A percentile compares a stretch with the other conserved stretches of the same genome.
phyloP scores from a whole-genome alignment of 2,888 invertebrate genomes.

The Noctua janthe region DNA sequence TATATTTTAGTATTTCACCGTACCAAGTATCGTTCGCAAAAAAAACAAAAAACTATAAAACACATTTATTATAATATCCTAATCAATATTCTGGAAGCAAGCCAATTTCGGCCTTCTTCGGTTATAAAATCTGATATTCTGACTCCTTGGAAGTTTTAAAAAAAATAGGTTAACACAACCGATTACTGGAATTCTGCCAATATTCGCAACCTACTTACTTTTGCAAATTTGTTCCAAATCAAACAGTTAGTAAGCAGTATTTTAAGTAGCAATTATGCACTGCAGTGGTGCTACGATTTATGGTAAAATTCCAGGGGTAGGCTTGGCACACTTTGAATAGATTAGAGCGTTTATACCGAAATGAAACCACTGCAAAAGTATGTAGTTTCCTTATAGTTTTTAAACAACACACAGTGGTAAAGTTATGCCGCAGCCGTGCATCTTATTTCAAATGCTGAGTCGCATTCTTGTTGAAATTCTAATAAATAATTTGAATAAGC shows the following conservation, averaged over 20 bases:
- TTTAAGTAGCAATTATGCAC: conserved; percentile 54
- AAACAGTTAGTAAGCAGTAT: conserved; percentile 32
- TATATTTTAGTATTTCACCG: conserved; percentile 14
- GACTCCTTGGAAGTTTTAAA: conserved; percentile 60
- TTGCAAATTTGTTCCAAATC: conserved; percentile 39
- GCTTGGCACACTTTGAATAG: conserved; percentile 24
- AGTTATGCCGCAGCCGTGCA: not conserved
- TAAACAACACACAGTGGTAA: not conserved
- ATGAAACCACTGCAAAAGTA: not conserved
- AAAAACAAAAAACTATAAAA: conserved; percentile 16
- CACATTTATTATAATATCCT: conserved; percentile 38
- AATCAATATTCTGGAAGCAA: conserved; percentile 64
- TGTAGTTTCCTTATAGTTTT: not conserved
- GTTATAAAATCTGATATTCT: conserved; percentile 57
- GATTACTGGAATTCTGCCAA: conserved; percentile 56
- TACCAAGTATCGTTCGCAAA: not conserved
- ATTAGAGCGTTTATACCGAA: conserved; percentile 12
- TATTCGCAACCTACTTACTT: conserved; percentile 22
- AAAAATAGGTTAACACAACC: conserved; percentile 57
- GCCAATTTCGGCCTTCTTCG: conserved; percentile 56
- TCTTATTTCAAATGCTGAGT: not conserved
- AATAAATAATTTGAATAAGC: not conserved
- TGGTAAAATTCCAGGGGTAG: not conserved
- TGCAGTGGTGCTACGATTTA: conserved; percentile 44
- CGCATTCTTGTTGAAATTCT: not conserved